Conservation (phyloP, 2,797 vertebrate genomes). For the Cirrhinus mrigala region DNA sequence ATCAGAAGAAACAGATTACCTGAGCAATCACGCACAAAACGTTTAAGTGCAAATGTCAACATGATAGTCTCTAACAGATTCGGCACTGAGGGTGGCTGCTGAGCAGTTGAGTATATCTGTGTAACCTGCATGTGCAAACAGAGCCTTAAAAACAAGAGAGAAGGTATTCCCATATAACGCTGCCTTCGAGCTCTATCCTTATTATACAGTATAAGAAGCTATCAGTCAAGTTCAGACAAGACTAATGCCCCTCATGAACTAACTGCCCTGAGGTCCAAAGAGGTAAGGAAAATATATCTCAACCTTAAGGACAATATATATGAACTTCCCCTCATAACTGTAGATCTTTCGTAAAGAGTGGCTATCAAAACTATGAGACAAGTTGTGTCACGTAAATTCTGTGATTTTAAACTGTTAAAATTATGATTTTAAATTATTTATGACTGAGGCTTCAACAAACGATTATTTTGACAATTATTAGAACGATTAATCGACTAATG, state of each 20-base stretch:
- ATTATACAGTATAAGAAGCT: slow-evolving; percentile 15
- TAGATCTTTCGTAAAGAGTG: neutral
- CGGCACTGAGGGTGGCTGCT: neutral
- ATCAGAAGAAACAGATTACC: slow-evolving; percentile 46
- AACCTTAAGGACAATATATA: slow-evolving; percentile 32
- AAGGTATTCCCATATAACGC: neutral
- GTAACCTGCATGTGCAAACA: slow-evolving; percentile 9
- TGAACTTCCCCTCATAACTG: slow-evolving; percentile 2
- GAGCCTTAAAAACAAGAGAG: slow-evolving; percentile 9
- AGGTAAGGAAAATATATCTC: neutral
- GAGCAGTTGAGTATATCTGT: slow-evolving; percentile 5
- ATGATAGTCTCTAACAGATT: slow-evolving; percentile 28
- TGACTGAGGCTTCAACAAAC: neutral
- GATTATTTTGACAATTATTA: too few species aligned
- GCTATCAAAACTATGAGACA: neutral
- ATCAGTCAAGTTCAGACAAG: slow-evolving; percentile 42
- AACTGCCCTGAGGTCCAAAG: slow-evolving; percentile 16
- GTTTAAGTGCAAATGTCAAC: slow-evolving; percentile 33
- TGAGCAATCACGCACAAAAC: slow-evolving; percentile 32
- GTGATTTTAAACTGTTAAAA: neutral
- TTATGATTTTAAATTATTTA: neutral
- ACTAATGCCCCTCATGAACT: slow-evolving; percentile 25
- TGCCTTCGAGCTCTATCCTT: slow-evolving; percentile 19
- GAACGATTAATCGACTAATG: too few species aligned
- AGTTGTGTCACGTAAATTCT: neutral